Evolutionary conservation across 1,140 invertebrate species (phyloP).

Genomic region (Idris sp.): DNA sequence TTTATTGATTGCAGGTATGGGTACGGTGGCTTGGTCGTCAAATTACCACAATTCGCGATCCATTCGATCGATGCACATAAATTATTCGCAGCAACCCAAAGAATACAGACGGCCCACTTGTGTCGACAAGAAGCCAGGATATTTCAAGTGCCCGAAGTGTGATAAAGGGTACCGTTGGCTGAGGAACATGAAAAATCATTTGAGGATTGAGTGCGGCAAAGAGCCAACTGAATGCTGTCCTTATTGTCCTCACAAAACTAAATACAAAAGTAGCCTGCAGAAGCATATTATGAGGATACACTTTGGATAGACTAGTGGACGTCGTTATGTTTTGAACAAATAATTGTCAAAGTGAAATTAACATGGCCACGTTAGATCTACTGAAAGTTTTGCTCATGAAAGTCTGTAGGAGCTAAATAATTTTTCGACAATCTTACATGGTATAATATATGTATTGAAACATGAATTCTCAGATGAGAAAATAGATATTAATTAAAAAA

Average conservation of each 20-base stretch:
- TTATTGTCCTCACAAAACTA: slow-evolving; percentile 74
- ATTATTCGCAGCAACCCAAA: slow-evolving; percentile 45
- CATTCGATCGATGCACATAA: slow-evolving; percentile 26
- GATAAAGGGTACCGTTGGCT: slow-evolving; percentile 78
- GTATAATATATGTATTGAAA: no score
- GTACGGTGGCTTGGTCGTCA: slow-evolving; percentile 43
- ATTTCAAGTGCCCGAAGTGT: slow-evolving; percentile 78
- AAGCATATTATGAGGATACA: slow-evolving; percentile 74
- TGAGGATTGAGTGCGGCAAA: slow-evolving; percentile 77
- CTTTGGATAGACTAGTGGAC: slow-evolving; percentile 66
- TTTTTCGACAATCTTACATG: no score
- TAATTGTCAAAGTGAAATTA: no score
- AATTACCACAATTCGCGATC: slow-evolving; percentile 56
- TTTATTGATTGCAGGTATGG: slow-evolving; percentile 63
- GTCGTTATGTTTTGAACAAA: no score
- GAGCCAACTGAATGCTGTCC: slow-evolving; percentile 77
- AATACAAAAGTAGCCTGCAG: slow-evolving; percentile 72
- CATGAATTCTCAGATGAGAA: no score
- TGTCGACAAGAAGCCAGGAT: slow-evolving; percentile 68
- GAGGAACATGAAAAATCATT: slow-evolving; percentile 78
- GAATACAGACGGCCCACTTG: slow-evolving; percentile 45
- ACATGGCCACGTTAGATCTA: no score
- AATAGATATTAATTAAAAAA: no score
- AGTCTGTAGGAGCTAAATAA: no score
- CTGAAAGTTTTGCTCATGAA: no score